Base-by-base conservation (phyloP, 2,888 invertebrate species). In the Netelia fuscicornis region DNA sequence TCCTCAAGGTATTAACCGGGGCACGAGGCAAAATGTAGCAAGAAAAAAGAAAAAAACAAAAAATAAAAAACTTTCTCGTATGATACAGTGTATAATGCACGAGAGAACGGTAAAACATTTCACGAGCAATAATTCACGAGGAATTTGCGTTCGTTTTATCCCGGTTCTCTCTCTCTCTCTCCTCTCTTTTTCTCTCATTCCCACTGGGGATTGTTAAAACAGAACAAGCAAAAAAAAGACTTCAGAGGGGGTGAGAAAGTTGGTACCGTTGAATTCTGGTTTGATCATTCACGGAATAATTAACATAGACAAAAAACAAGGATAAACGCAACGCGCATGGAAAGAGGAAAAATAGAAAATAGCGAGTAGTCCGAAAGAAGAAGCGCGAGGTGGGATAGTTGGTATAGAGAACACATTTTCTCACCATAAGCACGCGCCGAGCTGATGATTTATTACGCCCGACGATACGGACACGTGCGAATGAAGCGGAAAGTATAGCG, bases 101-200 rank as follows among this genome's bases (percentile, higher is more conserved):
- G 10, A 23, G 11, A 58, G 52, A 70, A 56, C 44, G 44, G 11
- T 1, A 72, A 67, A 65, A 72, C 30, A 74, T 48, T 80, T 65
- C 20, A 44, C 65, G 44, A 67, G 64, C 25, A 72, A 72, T 71
- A 64, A 79, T 54, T 78, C 37, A 77, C 44, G 44, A 44, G 44
- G 48, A 56, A 56, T 20, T 60, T 67, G 10, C 25, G 44, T 13
- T 2, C n/a, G 37, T 23, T 23, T 10, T 11, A 30, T 52, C 30
- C 64, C 11, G 30, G 3, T 17, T 58, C 60, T 1, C 2, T 23
- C 23, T 25, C 62, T 9, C 20, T 37, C 10, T 13, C 2, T 17
- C 56, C 56, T 10, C 17, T 37, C 37, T 71, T 20, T 37, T 5
- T 11, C 60, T 0, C 2, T 23, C 17, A 13, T 42, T 71, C 20